A percentile compares a stretch with the other conserved stretches of the same genome.
phyloP scores from a whole-genome alignment of 1,140 invertebrate genomes.

The Argopecten irradians region DNA sequence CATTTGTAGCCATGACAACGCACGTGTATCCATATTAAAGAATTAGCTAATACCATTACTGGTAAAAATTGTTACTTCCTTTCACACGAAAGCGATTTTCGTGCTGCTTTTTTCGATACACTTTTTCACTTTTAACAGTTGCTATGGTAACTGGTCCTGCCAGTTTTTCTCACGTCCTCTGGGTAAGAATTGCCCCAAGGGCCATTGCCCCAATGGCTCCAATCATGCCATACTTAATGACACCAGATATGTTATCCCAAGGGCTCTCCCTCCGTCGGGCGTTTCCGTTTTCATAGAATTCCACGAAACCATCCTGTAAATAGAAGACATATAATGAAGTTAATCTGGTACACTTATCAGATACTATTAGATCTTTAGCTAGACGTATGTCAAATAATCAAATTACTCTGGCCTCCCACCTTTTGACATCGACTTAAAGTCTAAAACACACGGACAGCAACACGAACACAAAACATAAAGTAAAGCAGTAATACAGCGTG shows the following conservation, averaged over 20 bases:
- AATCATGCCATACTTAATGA: conserved; percentile 41
- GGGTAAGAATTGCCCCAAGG: conserved; percentile 41
- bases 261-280: conserved; percentile 33
- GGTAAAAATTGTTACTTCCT: not conserved
- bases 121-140: not conserved
- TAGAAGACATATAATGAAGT: no score
- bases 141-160: not conserved
- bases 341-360: no score
- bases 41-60: not conserved
- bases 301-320: conserved; percentile 51
- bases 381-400: no score
- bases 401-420: no score
- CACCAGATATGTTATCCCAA: conserved; percentile 27
- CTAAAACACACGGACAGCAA: no score
- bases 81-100: not conserved
- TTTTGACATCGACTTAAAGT: no score
- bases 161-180: conserved; percentile 39
- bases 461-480: no score
- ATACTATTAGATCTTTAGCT: no score
- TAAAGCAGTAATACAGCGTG: no score
- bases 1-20: not conserved
- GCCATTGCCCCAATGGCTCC: conserved; percentile 39
- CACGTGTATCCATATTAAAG: not conserved
- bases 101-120: not conserved
- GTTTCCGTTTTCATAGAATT: conserved; percentile 41